A percentile compares a stretch with the other conserved stretches of the same genome.
phyloP scores from a whole-genome alignment of 2,888 invertebrate species.

The Tribolium freemani region DNA sequence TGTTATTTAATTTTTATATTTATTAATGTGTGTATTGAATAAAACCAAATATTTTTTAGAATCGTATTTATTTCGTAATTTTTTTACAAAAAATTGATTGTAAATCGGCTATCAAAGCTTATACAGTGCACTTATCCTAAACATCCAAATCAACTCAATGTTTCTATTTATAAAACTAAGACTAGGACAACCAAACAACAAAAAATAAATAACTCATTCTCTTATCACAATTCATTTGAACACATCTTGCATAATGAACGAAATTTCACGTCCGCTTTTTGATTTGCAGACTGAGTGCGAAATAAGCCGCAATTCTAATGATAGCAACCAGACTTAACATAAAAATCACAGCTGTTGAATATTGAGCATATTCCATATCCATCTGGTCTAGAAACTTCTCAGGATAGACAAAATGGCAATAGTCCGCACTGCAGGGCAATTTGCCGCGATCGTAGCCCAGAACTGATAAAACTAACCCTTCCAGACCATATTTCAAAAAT shows the following conservation, averaged over 20 bases:
- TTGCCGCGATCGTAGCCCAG: slow-evolving; percentile 85
- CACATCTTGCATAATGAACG: slow-evolving; percentile 2
- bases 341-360: slow-evolving; percentile 76
- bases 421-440: slow-evolving; percentile 80
- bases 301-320: slow-evolving; percentile 76
- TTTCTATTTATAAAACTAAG: background rate
- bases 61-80: background rate
- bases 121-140: background rate
- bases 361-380: slow-evolving; percentile 78
- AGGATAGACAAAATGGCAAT: slow-evolving; percentile 82
- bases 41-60: background rate
- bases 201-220: background rate
- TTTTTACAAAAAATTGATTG: background rate
- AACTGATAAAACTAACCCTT: slow-evolving; percentile 84
- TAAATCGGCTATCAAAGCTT: background rate
- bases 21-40: too few species aligned
- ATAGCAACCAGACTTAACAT: slow-evolving; percentile 76
- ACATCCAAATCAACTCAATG: background rate
- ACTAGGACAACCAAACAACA: background rate
- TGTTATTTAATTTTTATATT: too few species aligned
- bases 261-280: slow-evolving; percentile 32
- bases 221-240: slow-evolving; percentile 23
- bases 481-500: slow-evolving; percentile 90
- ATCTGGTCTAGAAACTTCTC: slow-evolving; percentile 80
- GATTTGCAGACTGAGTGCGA: slow-evolving; percentile 74